Base-by-base conservation (phyloP, 2,888 invertebrate genomes). In the Bellardia pandia region DNA sequence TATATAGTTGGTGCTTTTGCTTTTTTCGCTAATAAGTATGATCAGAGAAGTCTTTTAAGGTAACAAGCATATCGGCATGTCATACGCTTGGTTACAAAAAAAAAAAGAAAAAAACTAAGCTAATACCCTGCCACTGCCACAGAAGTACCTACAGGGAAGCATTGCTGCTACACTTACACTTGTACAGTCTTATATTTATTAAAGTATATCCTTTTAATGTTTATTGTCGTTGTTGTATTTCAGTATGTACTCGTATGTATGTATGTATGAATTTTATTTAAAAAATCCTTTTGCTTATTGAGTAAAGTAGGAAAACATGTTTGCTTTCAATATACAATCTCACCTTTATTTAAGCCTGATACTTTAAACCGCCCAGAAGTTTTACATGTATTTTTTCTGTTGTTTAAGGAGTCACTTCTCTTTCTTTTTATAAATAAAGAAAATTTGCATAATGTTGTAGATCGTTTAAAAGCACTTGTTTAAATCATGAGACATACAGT, bases 221-320 rank as follows among this genome's bases (percentile, higher is more conserved):
- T 69, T 72, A 81, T 86, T 77, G 79, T 83, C 83, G 81, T 85
- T 84, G 82, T 76, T 85, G 80, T 51, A 7, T 56, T 58, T 68
- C 23, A 23, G 23, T 23, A 23, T 23, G 23, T 23, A 23, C 23
- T 23, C 23, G 40, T 48, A 37, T 56, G 14, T 58, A 51, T 51
- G 14, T 37, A 4, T 37, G 37, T 5, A 33, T n/a, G n/a, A n/a
- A 51, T 51, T 53, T 45, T 66, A 42, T 45, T 66, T 64, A 40
- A 16, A 48, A 56, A 75, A 85, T 79, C 75, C 79, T 79, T 85
- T 62, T 33, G 68, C 74, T 75, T 74, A 79, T 75, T 76, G 85
- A 85, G 91, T 92, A 93, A 93, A 93, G 93, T 93, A 93, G 91
- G 92, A 93, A 93, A 93, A 92, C 93, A 91, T 93, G 93, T 93